Evolutionary conservation across 2,113 vertebrate genomes (phyloP).

Genomic region (Cololabis saira): DNA sequence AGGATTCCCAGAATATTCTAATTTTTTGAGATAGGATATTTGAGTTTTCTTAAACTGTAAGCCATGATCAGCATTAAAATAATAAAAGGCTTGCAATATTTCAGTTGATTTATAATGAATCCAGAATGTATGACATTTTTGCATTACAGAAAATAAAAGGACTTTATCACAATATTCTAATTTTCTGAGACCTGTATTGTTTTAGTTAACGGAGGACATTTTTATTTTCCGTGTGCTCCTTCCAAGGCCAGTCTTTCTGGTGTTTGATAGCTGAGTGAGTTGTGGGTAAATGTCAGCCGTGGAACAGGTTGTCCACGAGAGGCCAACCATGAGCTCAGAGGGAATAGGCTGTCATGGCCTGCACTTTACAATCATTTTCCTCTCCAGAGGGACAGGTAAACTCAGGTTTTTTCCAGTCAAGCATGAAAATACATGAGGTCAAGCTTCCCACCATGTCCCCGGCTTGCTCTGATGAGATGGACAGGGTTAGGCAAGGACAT

Average conservation of each 20-base stretch:
- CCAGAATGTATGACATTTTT: no score
- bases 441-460: conserved; percentile 52
- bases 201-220: conserved; percentile 12
- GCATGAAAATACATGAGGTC: conserved; percentile 72
- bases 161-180: no score
- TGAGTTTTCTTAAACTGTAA: no score
- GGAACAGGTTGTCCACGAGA: conserved; percentile 53
- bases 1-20: no score
- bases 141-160: no score
- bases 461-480: conserved; percentile 45
- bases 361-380: conserved; percentile 59
- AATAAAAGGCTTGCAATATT: no score
- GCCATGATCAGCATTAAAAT: no score
- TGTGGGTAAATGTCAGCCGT: conserved; percentile 65
- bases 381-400: conserved; percentile 67
- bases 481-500: conserved; percentile 39
- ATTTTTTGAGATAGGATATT: no score
- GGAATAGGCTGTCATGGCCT: conserved; percentile 69
- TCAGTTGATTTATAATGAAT: no score
- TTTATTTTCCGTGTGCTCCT: conserved; percentile 1
- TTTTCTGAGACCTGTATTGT: no score
- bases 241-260: background rate
- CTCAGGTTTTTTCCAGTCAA: conserved; percentile 65
- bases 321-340: conserved; percentile 58
- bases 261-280: conserved; percentile 47